phyloP scores from a whole-genome alignment of 2,113 vertebrate genomes.

The Eurypyga helias region DNA sequence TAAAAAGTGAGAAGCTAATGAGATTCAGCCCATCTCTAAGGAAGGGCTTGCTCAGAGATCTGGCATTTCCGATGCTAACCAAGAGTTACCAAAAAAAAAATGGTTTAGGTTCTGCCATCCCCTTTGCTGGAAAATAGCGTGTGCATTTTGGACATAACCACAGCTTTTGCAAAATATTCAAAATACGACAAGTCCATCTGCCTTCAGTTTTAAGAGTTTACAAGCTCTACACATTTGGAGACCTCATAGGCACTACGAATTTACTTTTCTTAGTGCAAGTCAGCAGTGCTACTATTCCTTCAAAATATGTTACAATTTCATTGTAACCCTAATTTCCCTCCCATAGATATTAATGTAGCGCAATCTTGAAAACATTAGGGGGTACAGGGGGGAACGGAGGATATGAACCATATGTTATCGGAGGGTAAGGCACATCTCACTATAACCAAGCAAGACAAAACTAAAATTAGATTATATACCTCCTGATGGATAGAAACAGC shows the following conservation, averaged over 20 bases:
- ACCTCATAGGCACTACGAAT: constrained; percentile 46
- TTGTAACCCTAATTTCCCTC: constrained; percentile 71
- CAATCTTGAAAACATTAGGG: constrained; percentile 77
- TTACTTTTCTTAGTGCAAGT: constrained; percentile 59
- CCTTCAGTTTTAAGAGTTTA: background rate
- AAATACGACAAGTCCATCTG: constrained; percentile 8
- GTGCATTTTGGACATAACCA: background rate
- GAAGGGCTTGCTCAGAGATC: background rate
- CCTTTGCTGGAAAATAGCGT: background rate
- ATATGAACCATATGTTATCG: constrained; percentile 66
- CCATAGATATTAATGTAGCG: constrained; percentile 69
- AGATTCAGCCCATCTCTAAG: background rate
- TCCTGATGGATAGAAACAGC: background rate
- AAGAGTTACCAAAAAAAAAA: background rate
- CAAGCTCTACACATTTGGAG: background rate
- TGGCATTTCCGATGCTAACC: background rate
- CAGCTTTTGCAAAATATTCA: background rate
- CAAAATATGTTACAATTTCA: constrained; percentile 73
- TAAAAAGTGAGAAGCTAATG: background rate
- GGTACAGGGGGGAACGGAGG: constrained; percentile 35
- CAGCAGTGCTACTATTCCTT: constrained; percentile 66
- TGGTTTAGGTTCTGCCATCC: background rate
- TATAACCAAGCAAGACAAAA: background rate
- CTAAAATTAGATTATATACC: constrained; percentile 16
- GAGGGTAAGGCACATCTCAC: background rate